Conservation (phyloP, 2,113 vertebrate species). For the Syrrhaptes paradoxus region DNA sequence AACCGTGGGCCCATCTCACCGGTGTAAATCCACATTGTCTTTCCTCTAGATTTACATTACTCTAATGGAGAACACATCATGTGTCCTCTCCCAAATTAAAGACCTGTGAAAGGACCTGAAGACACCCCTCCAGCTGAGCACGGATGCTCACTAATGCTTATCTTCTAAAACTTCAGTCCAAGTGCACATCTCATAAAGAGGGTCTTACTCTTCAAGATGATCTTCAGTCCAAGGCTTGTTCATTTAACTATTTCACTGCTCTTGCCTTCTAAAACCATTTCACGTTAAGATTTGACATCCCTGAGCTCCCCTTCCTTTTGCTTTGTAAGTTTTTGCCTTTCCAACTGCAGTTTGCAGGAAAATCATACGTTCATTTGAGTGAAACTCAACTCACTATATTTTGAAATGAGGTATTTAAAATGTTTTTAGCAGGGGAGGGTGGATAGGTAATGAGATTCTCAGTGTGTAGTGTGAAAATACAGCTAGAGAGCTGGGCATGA, state of each 20-base stretch:
- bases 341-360: neutral
- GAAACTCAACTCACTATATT: neutral
- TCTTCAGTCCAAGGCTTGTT: neutral
- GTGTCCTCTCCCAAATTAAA: neutral
- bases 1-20: neutral
- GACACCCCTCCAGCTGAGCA: neutral
- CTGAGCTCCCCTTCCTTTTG: neutral
- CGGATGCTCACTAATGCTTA: neutral
- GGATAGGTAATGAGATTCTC: too few species aligned
- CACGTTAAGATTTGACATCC: neutral
- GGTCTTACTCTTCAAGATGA: neutral
- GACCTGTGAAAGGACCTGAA: neutral
- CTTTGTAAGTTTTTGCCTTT: neutral
- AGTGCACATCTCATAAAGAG: neutral
- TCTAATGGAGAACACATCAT: neutral
- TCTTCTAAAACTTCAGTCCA: neutral
- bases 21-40: neutral
- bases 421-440: neutral
- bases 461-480: neutral
- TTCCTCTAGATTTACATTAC: neutral
- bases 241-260: neutral
- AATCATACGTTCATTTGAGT: neutral
- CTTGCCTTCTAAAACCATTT: neutral
- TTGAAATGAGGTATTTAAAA: neutral
- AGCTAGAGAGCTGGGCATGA: accelerated